Base-by-base conservation (phyloP, 2,888 invertebrate genomes). In the Loripinus fragilis region DNA sequence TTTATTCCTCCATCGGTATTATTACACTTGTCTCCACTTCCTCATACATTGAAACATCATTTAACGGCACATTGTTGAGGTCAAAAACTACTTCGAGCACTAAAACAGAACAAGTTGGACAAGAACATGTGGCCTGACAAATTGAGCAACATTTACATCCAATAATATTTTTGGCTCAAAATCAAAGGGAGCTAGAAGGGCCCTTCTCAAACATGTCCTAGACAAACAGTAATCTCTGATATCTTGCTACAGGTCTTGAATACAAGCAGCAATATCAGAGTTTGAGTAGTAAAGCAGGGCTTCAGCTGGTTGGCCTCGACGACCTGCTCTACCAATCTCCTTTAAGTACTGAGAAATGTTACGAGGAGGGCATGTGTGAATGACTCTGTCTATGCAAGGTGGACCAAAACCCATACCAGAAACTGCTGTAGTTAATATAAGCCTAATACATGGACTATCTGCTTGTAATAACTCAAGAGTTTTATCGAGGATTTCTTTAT, bases 331-430 rank as follows among this genome's bases (percentile, higher is more conserved):
- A 12, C 79, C 79, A 64, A 83, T 80, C 48, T 80, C 82, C 52
- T 82, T 79, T 17, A 82, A 33, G 66, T 79, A 82, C 45, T 76
- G 74, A 8, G 79, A 71, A 15, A 76, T 35, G 50, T 55, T 74
- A 48, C 79, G 50, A 55, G 82, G 82, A 28, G 78, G 82, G 7
- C 69, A 74, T 12, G 77, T 25, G 77, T 78, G 83, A 60, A 83
- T 55, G 23, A 83, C 35, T 35, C 50, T 15, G 15, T 65, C 66
- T 12, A 80, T 80, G 70, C 64, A 74, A 48, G 25, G 28, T 0
- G 80, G 77, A 66, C 80, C 78, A 75, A 80, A 83, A 12, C 83
- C 82, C 83, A 83, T 78, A n/a, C 83, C 83, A 28, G 66, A 20
- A 60, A 83, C 66, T 17, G 80, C 80, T 25, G 80, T 75, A 25